phyloP scores from a whole-genome alignment of 2,888 invertebrate genomes.

The Apantesis nais region DNA sequence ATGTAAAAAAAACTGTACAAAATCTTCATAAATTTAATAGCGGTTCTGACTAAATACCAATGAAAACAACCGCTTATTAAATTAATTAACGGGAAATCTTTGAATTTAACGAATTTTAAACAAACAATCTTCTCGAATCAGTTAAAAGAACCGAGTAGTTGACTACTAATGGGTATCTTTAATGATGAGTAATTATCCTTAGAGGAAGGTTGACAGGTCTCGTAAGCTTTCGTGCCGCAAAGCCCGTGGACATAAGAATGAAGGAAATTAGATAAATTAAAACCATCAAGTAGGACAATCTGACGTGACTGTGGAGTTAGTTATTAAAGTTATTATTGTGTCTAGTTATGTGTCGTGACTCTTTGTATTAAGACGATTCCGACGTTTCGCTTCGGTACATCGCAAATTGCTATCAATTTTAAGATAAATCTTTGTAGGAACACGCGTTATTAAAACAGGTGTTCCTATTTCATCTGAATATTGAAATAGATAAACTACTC shows the following conservation, averaged over 20 bases:
- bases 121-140: conserved; percentile 72
- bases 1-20: too few relatives aligned
- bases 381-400: conserved; percentile 20
- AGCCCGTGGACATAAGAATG: conserved; percentile 45
- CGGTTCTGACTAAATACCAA: neutral
- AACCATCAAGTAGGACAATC: conserved; percentile 57
- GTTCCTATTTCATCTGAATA: neutral
- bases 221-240: conserved; percentile 42
- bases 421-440: neutral
- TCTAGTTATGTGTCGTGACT: conserved; percentile 29
- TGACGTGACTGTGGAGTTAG: conserved; percentile 50
- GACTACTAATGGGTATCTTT: conserved; percentile 24
- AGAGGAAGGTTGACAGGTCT: conserved; percentile 56
- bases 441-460: neutral
- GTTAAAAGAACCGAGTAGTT: conserved; percentile 31
- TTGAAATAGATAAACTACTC: too few relatives aligned
- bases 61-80: conserved; percentile 25
- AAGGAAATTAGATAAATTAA: conserved; percentile 57
- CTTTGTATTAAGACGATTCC: conserved; percentile 24
- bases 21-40: neutral
- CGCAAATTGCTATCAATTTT: conserved; percentile 12
- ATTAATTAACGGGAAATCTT: conserved; percentile 36
- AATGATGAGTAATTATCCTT: conserved; percentile 53
- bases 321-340: conserved; percentile 40
- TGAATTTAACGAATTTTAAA: conserved; percentile 52